Percentiles rank a stretch among this genome's conserved stretches.
Conservation (phyloP, 1,140 invertebrate genomes). For the Trachelipus rathkii region DNA sequence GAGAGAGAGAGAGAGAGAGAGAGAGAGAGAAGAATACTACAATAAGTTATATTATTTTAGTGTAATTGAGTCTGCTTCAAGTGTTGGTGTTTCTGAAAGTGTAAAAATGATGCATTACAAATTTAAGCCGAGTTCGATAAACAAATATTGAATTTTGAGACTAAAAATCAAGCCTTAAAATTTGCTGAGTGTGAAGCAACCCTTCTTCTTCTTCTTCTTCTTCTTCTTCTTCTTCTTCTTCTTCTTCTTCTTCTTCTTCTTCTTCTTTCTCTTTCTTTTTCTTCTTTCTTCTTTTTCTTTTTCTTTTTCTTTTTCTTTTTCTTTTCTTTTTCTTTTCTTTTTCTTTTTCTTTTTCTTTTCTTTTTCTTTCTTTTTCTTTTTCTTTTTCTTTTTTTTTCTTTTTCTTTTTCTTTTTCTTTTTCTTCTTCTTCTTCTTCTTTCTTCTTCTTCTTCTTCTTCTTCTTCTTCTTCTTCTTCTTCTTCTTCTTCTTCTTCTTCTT, state of each 20-base stretch:
- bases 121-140: too few relatives aligned
- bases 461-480: conserved; percentile 9
- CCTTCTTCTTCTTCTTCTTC: conserved; percentile 9
- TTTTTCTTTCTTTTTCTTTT: conserved; percentile 10
- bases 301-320: conserved; percentile 11
- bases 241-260: background rate
- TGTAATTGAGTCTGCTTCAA: too few relatives aligned
- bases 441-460: conserved; percentile 9
- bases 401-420: conserved; percentile 10
- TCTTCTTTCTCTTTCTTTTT: background rate
- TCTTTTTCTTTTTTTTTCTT: conserved; percentile 10
- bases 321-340: too few relatives aligned
- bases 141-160: too few relatives aligned
- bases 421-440: conserved; percentile 9
- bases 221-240: conserved; percentile 9
- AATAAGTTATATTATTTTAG: too few relatives aligned
- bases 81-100: too few relatives aligned
- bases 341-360: conserved; percentile 10
- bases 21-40: too few relatives aligned
- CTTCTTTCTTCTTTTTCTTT: background rate
- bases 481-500: conserved; percentile 9
- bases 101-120: too few relatives aligned
- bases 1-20: too few relatives aligned
- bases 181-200: too few relatives aligned
- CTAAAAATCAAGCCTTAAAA: too few relatives aligned